phyloP scores from a whole-genome alignment of 2,113 vertebrate genomes.

The Phainopepla nitens region DNA sequence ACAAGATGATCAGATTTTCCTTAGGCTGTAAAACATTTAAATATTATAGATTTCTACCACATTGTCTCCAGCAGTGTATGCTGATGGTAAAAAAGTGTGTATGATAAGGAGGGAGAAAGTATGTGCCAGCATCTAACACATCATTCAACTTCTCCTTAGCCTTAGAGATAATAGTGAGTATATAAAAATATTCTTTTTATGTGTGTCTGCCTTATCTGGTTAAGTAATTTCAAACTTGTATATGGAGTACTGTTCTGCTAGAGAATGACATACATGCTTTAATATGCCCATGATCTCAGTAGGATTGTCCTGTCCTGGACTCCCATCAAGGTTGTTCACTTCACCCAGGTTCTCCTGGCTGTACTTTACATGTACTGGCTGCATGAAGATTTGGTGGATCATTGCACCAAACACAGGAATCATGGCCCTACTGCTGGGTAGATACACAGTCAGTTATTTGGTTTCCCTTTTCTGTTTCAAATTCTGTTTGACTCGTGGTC shows the following conservation, averaged over 20 bases:
- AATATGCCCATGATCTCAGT: accelerated
- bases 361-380: too few relatives aligned
- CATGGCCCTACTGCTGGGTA: neutral
- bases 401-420: neutral
- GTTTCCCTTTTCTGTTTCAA: neutral
- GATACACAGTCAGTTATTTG: neutral
- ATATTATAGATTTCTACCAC: constrained; percentile 12
- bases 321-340: neutral
- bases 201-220: neutral
- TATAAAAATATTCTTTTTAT: neutral
- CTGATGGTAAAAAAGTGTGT: neutral
- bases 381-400: neutral
- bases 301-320: neutral
- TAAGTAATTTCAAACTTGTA: neutral
- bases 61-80: neutral
- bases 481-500: neutral
- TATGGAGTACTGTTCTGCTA: neutral
- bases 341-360: neutral
- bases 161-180: neutral
- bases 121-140: neutral
- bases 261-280: neutral
- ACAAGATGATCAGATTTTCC: constrained; percentile 6
- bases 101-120: neutral
- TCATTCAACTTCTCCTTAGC: neutral
- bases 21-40: constrained; percentile 5